Evolutionary conservation across 2,797 vertebrate species (phyloP).

Genomic region (Astyanax mexicanus): DNA sequence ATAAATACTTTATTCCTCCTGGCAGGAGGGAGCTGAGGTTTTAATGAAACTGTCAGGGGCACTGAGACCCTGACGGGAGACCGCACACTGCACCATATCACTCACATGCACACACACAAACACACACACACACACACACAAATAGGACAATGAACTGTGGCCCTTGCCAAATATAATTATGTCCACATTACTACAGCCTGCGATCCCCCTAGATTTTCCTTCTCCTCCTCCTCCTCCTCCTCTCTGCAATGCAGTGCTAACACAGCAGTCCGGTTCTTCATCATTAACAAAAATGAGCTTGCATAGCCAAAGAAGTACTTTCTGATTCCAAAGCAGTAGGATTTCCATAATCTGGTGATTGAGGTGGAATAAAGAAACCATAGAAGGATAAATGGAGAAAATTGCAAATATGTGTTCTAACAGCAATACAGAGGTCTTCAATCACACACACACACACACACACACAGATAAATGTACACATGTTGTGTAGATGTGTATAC

Average conservation of each 20-base stretch:
- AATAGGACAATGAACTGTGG: slow-evolving; percentile 61
- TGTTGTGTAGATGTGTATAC: too few relatives aligned
- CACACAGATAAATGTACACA: slow-evolving; percentile 9
- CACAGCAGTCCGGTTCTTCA: slow-evolving; percentile 33
- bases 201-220: slow-evolving; percentile 47
- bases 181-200: slow-evolving; percentile 68
- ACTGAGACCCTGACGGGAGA: slow-evolving; percentile 72
- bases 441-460: slow-evolving; percentile 16
- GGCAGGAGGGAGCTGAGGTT: slow-evolving; percentile 62
- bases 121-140: slow-evolving; percentile 50
- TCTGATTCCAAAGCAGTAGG: slow-evolving; percentile 2
- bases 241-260: slow-evolving; percentile 52
- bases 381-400: too few relatives aligned
- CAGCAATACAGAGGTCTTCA: slow-evolving; percentile 1
- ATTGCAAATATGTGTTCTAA: slow-evolving; percentile 28
- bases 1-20: slow-evolving; percentile 73
- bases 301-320: slow-evolving; percentile 32
- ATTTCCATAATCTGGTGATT: neutral
- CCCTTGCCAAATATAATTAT: slow-evolving; percentile 75
- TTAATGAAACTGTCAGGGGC: slow-evolving; percentile 79
- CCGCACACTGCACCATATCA: slow-evolving; percentile 68
- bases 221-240: neutral
- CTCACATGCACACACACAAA: neutral
- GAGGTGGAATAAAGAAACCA: slow-evolving; percentile 1
- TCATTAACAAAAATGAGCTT: slow-evolving; percentile 44